A percentile compares a stretch with the other conserved stretches of the same genome.
phyloP scores from a whole-genome alignment of 2,113 vertebrate genomes.

The Chaenogobius annularis region DNA sequence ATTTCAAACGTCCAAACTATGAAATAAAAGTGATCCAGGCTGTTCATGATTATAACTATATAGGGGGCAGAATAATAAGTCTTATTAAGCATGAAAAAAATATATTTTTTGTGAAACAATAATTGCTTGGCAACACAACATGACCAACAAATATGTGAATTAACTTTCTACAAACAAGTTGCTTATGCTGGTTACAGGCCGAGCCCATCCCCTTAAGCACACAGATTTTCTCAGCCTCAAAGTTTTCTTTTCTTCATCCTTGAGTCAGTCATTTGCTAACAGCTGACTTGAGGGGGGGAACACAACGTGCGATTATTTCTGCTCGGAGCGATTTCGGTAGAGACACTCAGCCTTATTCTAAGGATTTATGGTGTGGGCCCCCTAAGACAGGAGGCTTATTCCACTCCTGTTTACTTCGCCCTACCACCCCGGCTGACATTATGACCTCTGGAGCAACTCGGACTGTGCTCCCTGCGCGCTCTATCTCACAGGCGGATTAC shows the following conservation, averaged over 20 bases:
- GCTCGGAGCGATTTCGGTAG: conserved; percentile 30
- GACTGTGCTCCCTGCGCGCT: conserved; percentile 42
- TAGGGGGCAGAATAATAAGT: too few relatives aligned
- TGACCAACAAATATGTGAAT: too few relatives aligned
- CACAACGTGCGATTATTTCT: conserved; percentile 40
- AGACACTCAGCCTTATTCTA: conserved; percentile 53
- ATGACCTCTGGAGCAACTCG: conserved; percentile 64
- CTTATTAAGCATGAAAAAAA: too few relatives aligned
- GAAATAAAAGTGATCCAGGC: too few relatives aligned
- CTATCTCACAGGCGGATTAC: conserved; percentile 70
- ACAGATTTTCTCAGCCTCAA: not conserved
- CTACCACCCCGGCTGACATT: conserved; percentile 60
- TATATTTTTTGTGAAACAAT: too few relatives aligned
- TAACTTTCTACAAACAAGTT: not conserved
- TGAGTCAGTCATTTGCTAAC: conserved; percentile 6
- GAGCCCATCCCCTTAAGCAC: not conserved
- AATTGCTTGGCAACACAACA: too few relatives aligned
- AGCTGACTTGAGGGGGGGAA: conserved; percentile 16
- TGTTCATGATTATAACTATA: too few relatives aligned
- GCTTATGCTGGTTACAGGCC: not conserved
- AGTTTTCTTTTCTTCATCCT: not conserved
- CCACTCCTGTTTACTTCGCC: conserved; percentile 60
- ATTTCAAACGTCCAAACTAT: too few relatives aligned
- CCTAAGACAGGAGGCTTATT: conserved; percentile 60
- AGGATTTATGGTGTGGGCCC: conserved; percentile 49